Conservation (phyloP, 2,113 vertebrate species). For the Mesembrinibis cayennensis region DNA sequence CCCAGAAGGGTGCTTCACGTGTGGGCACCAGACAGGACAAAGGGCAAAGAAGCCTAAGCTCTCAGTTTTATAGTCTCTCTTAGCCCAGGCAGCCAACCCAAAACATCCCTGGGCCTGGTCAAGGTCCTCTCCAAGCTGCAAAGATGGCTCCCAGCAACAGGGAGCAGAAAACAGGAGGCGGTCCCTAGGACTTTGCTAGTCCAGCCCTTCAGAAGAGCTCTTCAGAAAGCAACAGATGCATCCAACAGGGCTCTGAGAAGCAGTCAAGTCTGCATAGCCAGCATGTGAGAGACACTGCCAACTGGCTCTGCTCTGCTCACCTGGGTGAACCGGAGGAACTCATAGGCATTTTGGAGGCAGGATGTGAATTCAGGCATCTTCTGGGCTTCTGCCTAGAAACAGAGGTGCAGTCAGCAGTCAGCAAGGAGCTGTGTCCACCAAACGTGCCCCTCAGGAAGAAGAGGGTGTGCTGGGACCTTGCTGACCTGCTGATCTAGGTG, state of each 20-base stretch:
- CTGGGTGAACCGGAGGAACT: conserved; percentile 85
- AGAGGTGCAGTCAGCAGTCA: background rate
- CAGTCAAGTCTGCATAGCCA: background rate
- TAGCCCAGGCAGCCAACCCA: background rate
- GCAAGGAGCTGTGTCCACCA: background rate
- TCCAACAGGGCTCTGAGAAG: background rate
- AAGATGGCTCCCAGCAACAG: background rate
- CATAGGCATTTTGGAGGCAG: conserved; percentile 80
- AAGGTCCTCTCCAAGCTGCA: background rate
- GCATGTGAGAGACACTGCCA: background rate
- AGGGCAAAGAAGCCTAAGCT: background rate
- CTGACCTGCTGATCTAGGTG: background rate
- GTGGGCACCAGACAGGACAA: fast-evolving
- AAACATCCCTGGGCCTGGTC: background rate
- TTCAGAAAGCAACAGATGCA: background rate
- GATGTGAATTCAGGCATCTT: conserved; percentile 74
- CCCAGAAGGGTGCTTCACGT: background rate
- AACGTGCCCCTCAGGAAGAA: background rate
- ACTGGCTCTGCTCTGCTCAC: conserved; percentile 63
- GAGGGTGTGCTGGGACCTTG: background rate
- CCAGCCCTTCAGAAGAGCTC: background rate
- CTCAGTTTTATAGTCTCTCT: background rate
- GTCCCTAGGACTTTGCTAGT: background rate
- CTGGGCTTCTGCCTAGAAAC: conserved; percentile 85
- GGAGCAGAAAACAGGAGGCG: background rate